Evolutionary conservation across 2,888 invertebrate genomes (phyloP).

Genomic region (Lepidonotus clava): DNA sequence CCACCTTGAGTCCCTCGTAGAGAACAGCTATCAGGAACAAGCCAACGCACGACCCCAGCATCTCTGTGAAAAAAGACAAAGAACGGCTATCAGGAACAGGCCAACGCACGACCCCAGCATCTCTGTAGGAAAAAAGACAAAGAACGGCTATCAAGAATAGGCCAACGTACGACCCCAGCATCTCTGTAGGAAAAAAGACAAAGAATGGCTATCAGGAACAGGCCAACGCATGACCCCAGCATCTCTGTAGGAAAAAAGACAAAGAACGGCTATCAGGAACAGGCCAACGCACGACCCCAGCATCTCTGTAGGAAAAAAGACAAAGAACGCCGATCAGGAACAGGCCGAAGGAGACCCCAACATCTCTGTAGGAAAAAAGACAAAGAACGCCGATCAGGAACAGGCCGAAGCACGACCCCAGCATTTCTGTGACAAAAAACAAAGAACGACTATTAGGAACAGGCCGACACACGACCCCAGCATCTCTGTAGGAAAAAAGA

Average conservation of each 20-base stretch:
- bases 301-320: too few species aligned
- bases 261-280: slow-evolving; percentile 6
- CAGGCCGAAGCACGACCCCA: not conserved
- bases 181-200: too few species aligned
- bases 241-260: too few species aligned
- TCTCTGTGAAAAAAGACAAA: not conserved
- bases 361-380: too few species aligned
- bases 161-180: not conserved
- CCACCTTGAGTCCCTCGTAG: slow-evolving; percentile 28
- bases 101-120: not conserved
- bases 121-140: too few species aligned
- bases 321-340: not conserved
- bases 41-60: slow-evolving; percentile 9
- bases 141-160: not conserved
- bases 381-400: not conserved
- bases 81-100: not conserved
- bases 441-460: not conserved
- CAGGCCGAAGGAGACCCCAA: not conserved
- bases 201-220: not conserved
- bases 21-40: slow-evolving; percentile 3
- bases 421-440: not conserved
- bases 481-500: too few species aligned
- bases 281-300: slow-evolving; percentile 1
- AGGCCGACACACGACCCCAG: not conserved
- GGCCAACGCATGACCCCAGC: not conserved